Conservation (phyloP, 1,140 invertebrate species). For the Caenorhabditis brenneri region DNA sequence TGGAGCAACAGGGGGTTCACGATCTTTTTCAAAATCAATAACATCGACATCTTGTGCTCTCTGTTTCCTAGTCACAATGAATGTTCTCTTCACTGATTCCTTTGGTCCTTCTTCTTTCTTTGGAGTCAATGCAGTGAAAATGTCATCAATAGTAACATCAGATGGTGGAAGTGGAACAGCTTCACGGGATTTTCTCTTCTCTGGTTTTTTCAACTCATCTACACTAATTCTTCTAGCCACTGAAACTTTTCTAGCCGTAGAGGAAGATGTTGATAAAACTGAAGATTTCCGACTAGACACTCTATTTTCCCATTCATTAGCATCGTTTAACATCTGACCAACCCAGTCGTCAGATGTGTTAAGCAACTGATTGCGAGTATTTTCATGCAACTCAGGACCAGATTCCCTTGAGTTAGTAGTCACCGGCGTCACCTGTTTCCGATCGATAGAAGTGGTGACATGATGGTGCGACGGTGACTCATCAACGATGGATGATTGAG, state of each 20-base stretch:
- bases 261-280: neutral
- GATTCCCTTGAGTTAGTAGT: constrained; percentile 19
- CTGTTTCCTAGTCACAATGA: constrained; percentile 11
- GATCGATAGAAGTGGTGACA: constrained; percentile 7
- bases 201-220: constrained; percentile 18
- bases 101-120: neutral
- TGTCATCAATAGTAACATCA: constrained; percentile 16
- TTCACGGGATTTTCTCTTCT: constrained; percentile 1
- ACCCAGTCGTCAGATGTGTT: constrained; percentile 3
- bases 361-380: constrained; percentile 28
- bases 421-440: constrained; percentile 27
- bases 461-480: constrained; percentile 2
- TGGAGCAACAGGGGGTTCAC: neutral
- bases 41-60: constrained; percentile 12
- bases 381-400: constrained; percentile 20
- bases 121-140: constrained; percentile 4
- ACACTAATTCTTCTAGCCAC: constrained; percentile 28
- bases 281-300: constrained; percentile 20
- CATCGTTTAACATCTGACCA: constrained; percentile 20
- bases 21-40: constrained; percentile 24
- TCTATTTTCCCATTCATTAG: constrained; percentile 38
- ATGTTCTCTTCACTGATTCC: neutral
- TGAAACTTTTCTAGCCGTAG: constrained; percentile 18
- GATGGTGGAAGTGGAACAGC: constrained; percentile 19
- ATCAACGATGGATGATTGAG: constrained; percentile 30